Percentiles rank a stretch among this genome's conserved stretches.
Conservation (phyloP, 2,797 vertebrate genomes). For the Phataginus tricuspis region DNA sequence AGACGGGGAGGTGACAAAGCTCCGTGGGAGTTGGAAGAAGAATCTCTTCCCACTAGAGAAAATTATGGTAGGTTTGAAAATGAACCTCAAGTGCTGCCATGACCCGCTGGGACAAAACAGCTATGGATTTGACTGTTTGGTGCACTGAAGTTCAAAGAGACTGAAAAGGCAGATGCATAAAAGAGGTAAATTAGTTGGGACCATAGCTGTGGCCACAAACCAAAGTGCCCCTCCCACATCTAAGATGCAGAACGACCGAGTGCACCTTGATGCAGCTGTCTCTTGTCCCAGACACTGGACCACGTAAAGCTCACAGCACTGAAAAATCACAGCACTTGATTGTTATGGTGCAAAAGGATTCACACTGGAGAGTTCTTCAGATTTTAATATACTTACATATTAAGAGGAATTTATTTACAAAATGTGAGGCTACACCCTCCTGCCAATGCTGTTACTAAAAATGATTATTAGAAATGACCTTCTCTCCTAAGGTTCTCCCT, state of each 20-base stretch:
- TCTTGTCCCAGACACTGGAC: no score
- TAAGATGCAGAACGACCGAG: fast-evolving
- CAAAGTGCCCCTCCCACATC: background rate
- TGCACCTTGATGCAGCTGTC: no score
- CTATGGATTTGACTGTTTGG: background rate
- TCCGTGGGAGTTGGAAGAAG: background rate
- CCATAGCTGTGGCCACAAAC: background rate
- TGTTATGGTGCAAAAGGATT: background rate
- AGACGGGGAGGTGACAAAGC: background rate
- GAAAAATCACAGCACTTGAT: background rate
- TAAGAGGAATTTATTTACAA: background rate
- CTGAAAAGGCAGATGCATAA: background rate
- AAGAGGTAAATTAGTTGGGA: background rate
- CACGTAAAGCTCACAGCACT: background rate
- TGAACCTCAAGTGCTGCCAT: no score
- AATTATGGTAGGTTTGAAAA: background rate
- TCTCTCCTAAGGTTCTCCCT: background rate
- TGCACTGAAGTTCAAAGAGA: background rate
- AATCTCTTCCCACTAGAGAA: background rate
- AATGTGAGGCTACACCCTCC: background rate
- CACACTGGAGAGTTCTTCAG: background rate
- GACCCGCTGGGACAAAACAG: background rate
- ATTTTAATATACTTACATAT: background rate
- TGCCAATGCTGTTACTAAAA: background rate
- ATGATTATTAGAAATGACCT: background rate